These are phyloP conservation scores for Drosophila peninsularis DNA, from an alignment of 2,888 invertebrate species.

Conservation along the genomic window DNA sequence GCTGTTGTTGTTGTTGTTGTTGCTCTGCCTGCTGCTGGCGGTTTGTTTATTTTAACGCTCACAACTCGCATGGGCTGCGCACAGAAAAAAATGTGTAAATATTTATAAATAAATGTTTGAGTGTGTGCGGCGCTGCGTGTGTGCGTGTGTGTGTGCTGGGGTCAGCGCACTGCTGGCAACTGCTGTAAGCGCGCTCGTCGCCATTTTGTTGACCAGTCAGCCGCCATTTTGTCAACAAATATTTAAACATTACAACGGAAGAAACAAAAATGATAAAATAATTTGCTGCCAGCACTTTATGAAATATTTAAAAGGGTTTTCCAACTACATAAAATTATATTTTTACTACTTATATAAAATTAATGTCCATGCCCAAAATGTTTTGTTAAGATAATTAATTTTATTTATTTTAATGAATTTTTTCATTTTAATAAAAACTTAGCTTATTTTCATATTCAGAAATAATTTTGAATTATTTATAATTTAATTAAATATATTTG, in stretches of 20 bases:
- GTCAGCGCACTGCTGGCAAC: conserved; percentile 61
- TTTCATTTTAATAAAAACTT: neutral
- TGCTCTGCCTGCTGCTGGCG: conserved; percentile 49
- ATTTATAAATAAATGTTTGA: conserved; percentile 62
- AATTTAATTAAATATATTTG: neutral
- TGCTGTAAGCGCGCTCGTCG: conserved; percentile 34
- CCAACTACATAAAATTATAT: no score
- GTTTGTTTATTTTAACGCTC: conserved; percentile 63
- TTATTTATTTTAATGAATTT: neutral
- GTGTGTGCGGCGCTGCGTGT: conserved; percentile 1
- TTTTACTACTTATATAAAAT: neutral
- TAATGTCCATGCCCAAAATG: neutral
- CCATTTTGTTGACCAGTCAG: conserved; percentile 59
- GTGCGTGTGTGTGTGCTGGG: conserved; percentile 32
- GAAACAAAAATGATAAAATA: neutral
- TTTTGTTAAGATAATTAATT: neutral
- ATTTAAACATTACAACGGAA: neutral
- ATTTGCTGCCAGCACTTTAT: neutral
- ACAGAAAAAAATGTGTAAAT: conserved; percentile 54
- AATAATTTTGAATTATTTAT: neutral
- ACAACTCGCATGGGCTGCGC: conserved; percentile 39
- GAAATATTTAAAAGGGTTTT: neutral
- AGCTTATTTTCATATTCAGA: neutral
- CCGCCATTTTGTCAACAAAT: conserved; percentile 51
- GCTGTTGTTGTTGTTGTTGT: conserved; percentile 34